A percentile compares a stretch with the other conserved stretches of the same genome.
Conservation (phyloP, 2,113 vertebrate genomes). For the Epinephelus lanceolatus region DNA sequence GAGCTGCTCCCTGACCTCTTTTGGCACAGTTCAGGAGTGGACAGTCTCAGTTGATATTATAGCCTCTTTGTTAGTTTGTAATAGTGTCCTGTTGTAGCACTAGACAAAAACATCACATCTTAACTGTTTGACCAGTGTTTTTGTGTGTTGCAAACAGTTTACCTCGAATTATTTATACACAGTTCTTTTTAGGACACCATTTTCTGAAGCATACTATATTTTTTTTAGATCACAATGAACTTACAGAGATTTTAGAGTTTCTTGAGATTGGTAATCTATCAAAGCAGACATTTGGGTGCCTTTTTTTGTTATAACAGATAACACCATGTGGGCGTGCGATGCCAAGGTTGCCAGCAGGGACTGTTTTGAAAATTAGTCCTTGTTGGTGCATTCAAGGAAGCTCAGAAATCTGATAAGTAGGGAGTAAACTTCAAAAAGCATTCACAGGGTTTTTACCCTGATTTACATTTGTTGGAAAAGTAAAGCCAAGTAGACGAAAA, state of each 20-base stretch:
- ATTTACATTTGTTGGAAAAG: background rate
- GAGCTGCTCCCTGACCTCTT: background rate
- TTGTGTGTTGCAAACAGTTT: background rate
- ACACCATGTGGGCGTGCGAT: constrained; percentile 2
- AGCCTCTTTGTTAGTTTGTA: background rate
- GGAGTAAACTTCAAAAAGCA: background rate
- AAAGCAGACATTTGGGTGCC: constrained; percentile 15
- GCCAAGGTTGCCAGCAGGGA: background rate
- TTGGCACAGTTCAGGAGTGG: constrained; percentile 4
- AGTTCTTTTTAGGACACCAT: background rate
- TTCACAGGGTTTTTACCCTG: background rate
- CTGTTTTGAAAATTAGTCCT: background rate
- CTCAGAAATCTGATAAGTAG: background rate
- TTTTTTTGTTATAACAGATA: background rate
- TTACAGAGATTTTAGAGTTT: constrained; percentile 8
- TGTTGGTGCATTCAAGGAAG: background rate
- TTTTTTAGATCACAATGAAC: background rate
- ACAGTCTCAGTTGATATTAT: constrained; percentile 5
- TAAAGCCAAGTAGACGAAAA: background rate
- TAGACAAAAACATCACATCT: background rate
- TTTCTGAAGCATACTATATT: background rate
- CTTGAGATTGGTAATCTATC: background rate
- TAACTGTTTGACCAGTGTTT: background rate
- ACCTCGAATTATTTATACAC: background rate
- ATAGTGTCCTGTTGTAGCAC: background rate